A percentile compares a stretch with the other conserved stretches of the same genome.
Evolutionary conservation across 1,140 invertebrate genomes (phyloP).

Genomic region (Sinella curviseta): DNA sequence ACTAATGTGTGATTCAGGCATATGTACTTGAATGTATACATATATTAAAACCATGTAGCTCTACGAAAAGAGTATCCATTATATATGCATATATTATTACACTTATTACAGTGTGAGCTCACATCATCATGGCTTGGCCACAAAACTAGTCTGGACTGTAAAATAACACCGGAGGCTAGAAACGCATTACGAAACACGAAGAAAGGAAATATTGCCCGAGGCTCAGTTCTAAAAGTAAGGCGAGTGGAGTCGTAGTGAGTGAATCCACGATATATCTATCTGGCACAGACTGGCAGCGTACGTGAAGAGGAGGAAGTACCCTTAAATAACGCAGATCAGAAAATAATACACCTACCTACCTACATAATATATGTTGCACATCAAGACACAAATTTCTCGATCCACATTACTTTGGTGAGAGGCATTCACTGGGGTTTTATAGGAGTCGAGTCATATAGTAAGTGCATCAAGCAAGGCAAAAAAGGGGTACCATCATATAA

Average conservation of each 20-base stretch:
- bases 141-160: slow-evolving; percentile 1
- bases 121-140: not conserved
- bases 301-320: not conserved
- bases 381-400: no score
- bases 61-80: no score
- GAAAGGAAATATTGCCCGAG: not conserved
- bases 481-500: not conserved
- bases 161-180: not conserved
- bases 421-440: not conserved
- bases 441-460: not conserved
- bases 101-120: not conserved
- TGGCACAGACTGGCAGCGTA: not conserved
- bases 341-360: no score
- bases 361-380: no score
- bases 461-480: not conserved
- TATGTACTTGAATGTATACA: no score
- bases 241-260: not conserved
- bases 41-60: no score
- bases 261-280: not conserved
- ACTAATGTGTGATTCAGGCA: no score
- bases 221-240: not conserved
- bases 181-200: slow-evolving; percentile 14
- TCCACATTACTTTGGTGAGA: no score
- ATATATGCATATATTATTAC: not conserved
- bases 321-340: slow-evolving; percentile 14